Percentiles rank a stretch among this genome's conserved stretches.
These are phyloP conservation scores for Syngnathus rostellatus DNA, from an alignment of 2,797 vertebrate genomes.

Conservation along the genomic window DNA sequence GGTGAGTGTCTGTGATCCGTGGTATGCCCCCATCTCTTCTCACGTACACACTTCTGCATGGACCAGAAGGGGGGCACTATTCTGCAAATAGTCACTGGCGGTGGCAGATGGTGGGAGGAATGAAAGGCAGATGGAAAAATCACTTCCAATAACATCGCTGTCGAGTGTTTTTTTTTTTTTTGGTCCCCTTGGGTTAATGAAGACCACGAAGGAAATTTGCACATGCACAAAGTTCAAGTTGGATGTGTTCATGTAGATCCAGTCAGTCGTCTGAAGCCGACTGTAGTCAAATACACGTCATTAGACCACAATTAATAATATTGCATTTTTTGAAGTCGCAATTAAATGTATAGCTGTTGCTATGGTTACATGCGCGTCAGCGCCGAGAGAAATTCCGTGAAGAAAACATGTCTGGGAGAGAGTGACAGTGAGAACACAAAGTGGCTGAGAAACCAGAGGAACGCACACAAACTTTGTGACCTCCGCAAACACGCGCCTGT, in stretches of 20 bases:
- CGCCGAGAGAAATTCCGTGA: background rate
- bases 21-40: conserved; percentile 1
- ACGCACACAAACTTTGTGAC: conserved; percentile 36
- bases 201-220: conserved; percentile 35
- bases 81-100: conserved; percentile 36
- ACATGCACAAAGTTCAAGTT: background rate
- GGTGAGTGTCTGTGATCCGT: background rate
- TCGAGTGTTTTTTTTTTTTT: conserved; percentile 23
- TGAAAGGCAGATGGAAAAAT: conserved; percentile 60
- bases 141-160: conserved; percentile 48
- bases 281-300: no score
- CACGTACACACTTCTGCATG: background rate
- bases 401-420: background rate
- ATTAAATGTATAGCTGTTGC: background rate
- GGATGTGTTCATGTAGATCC: background rate
- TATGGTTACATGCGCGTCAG: conserved; percentile 1
- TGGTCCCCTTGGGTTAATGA: conserved; percentile 35
- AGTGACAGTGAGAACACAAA: conserved; percentile 8
- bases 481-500: conserved; percentile 36
- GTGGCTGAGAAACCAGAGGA: conserved; percentile 36
- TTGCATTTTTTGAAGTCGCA: background rate
- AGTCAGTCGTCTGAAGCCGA: background rate
- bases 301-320: background rate
- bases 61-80: conserved; percentile 16
- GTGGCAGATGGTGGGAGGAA: conserved; percentile 50